A percentile compares a stretch with the other conserved stretches of the same genome.
Evolutionary conservation across 2,888 invertebrate genomes (phyloP).

Genomic region (Lacanobia oleracea): DNA sequence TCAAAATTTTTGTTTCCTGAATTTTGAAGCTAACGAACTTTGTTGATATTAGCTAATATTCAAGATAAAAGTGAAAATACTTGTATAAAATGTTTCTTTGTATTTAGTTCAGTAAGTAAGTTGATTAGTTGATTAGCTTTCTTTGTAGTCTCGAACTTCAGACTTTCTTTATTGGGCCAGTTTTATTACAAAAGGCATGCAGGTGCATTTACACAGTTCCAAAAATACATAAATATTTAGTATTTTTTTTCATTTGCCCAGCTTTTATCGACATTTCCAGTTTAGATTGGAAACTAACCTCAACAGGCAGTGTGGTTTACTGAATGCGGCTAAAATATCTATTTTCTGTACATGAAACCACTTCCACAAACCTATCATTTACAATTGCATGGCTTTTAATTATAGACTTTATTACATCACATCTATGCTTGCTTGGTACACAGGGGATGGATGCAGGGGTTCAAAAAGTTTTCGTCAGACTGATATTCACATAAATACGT

Average conservation of each 20-base stretch:
- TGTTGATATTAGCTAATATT: slow-evolving; percentile 17
- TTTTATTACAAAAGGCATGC: slow-evolving; percentile 1
- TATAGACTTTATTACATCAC: background rate
- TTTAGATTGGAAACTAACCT: slow-evolving; percentile 8
- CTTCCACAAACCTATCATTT: background rate
- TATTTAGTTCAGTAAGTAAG: background rate
- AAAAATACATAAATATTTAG: background rate
- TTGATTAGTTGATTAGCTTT: slow-evolving; percentile 16
- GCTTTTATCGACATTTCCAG: background rate
- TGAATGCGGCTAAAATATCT: background rate
- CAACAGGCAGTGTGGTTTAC: slow-evolving; percentile 4
- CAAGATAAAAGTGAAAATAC: slow-evolving; percentile 11
- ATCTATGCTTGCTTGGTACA: background rate
- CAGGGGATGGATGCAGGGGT: background rate
- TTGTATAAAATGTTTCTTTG: slow-evolving; percentile 12
- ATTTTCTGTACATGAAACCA: background rate
- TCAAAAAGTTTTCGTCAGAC: background rate
- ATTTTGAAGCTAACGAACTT: slow-evolving; percentile 31
- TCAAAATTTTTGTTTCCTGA: slow-evolving; percentile 1
- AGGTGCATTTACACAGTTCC: too few relatives aligned
- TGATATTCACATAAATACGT: background rate
- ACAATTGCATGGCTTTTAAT: background rate
- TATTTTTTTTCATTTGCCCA: background rate
- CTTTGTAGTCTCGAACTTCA: slow-evolving; percentile 7
- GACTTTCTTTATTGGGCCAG: background rate